Conservation (phyloP, 2,888 invertebrate genomes). For the Drosophila emarginata region DNA sequence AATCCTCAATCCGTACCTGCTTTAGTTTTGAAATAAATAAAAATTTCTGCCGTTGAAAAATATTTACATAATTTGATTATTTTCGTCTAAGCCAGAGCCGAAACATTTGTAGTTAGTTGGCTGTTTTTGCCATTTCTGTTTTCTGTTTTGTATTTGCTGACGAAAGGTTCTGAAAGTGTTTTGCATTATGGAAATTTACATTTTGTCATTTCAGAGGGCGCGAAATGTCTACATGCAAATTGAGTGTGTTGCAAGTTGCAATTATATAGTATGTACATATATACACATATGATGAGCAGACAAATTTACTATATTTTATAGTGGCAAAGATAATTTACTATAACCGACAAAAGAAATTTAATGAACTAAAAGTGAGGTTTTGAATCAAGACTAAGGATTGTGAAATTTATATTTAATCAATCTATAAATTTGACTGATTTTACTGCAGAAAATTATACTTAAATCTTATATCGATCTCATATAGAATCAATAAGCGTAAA, state of each 20-base stretch:
- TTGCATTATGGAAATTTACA: constrained; percentile 67
- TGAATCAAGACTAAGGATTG: too few species aligned
- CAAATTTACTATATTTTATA: neutral
- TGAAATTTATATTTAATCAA: too few species aligned
- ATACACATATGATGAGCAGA: neutral
- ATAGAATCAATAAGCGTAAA: too few species aligned
- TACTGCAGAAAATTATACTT: too few species aligned
- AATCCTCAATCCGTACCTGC: constrained; percentile 20
- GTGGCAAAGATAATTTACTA: neutral
- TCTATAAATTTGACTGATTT: too few species aligned
- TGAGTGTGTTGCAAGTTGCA: constrained; percentile 45
- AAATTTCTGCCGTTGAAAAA: constrained; percentile 32
- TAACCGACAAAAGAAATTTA: neutral
- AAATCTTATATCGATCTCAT: too few species aligned
- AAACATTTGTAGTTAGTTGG: constrained; percentile 33
- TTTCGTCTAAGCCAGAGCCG: constrained; percentile 42
- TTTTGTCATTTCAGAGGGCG: constrained; percentile 63
- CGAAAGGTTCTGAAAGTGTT: constrained; percentile 28
- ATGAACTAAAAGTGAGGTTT: neutral
- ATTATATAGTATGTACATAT: neutral
- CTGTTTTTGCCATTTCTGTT: neutral
- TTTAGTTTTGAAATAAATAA: constrained; percentile 28
- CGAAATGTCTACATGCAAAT: constrained; percentile 65
- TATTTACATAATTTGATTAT: constrained; percentile 76
- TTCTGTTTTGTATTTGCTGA: constrained; percentile 6